These are phyloP conservation scores for Deilephila porcellus DNA, from an alignment of 2,888 invertebrate genomes.

Conservation along the genomic window DNA sequence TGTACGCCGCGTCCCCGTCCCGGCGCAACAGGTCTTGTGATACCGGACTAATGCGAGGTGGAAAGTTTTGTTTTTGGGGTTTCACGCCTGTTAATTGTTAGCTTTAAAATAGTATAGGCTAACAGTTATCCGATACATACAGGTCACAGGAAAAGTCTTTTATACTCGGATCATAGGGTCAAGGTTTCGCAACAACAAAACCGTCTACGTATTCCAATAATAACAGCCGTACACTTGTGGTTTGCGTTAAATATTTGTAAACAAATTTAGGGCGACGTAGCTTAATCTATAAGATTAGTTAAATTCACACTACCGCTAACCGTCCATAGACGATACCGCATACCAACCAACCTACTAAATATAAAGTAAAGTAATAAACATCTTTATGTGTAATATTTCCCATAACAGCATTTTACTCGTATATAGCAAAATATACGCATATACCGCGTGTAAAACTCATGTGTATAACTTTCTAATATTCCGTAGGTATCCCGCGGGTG, in stretches of 20 bases:
- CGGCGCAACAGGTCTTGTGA: slow-evolving; percentile 21
- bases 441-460: not conserved
- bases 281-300: no score
- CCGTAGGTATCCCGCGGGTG: slow-evolving; percentile 18
- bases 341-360: no score
- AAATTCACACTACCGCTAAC: no score
- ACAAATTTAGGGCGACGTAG: no score
- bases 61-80: slow-evolving; percentile 3
- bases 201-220: no score
- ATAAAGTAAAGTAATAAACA: not conserved
- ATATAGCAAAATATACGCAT: not conserved
- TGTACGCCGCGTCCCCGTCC: slow-evolving; percentile 20
- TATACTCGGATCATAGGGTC: no score
- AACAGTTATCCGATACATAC: not conserved
- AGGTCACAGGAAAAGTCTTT: not conserved
- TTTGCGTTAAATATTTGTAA: no score
- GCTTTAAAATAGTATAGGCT: not conserved
- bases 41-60: slow-evolving; percentile 1
- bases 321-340: no score
- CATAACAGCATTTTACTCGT: not conserved
- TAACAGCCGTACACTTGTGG: no score
- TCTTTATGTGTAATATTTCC: not conserved
- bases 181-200: no score
- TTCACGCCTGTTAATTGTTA: not conserved
- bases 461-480: slow-evolving; percentile 26